Percentiles rank a stretch among this genome's conserved stretches.
Conservation (phyloP, 2,113 vertebrate species). For the Psilopogon haemacephalus region DNA sequence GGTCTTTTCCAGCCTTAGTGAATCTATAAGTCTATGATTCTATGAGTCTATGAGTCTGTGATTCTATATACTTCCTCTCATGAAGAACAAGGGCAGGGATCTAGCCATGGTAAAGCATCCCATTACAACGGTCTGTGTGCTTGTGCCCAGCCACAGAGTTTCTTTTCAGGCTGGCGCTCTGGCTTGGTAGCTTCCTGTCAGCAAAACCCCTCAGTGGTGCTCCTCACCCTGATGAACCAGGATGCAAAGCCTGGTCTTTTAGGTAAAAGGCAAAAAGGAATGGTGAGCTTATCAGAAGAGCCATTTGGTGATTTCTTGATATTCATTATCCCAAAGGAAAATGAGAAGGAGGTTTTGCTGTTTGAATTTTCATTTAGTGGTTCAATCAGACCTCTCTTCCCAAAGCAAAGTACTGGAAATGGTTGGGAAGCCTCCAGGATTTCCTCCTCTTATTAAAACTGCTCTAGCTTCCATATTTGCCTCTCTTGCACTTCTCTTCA, state of each 20-base stretch:
- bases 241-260: neutral
- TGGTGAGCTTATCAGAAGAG: neutral
- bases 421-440: neutral
- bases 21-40: no score
- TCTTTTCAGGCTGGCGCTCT: accelerated
- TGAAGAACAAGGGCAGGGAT: neutral
- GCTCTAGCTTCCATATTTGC: neutral
- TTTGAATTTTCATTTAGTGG: neutral
- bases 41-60: no score
- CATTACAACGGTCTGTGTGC: accelerated
- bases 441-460: neutral
- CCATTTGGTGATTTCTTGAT: neutral
- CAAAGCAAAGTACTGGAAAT: neutral
- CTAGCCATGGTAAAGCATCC: neutral
- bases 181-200: neutral
- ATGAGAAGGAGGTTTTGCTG: neutral
- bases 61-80: neutral
- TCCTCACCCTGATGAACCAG: neutral
- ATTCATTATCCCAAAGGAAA: neutral
- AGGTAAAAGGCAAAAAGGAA: neutral
- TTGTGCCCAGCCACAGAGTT: neutral
- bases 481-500: neutral
- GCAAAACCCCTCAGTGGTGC: neutral
- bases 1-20: no score
- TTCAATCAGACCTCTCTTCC: neutral